Conservation (phyloP, 2,888 invertebrate species). For the Caenorhabditis panamensis region DNA sequence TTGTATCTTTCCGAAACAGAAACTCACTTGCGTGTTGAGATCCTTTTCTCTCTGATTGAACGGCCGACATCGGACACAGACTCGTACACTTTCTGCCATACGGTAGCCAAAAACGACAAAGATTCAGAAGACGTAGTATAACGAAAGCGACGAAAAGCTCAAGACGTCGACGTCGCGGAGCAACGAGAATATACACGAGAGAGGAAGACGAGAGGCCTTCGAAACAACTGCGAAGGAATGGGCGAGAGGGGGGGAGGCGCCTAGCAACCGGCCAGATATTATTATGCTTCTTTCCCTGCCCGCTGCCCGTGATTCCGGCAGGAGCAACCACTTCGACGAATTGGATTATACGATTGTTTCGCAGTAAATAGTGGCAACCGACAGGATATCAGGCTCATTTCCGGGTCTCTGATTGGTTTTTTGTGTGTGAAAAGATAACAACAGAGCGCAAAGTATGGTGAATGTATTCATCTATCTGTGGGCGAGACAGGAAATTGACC, state of each 20-base stretch:
- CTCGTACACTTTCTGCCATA: slow-evolving; percentile 85
- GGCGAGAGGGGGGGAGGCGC: slow-evolving; percentile 28
- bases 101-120: neutral
- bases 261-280: slow-evolving; percentile 55
- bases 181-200: slow-evolving; percentile 43
- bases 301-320: slow-evolving; percentile 18
- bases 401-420: slow-evolving; percentile 42
- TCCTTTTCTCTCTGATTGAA: slow-evolving; percentile 88
- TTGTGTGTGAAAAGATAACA: neutral
- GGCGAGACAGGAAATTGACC: slow-evolving; percentile 6
- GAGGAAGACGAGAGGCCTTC: neutral
- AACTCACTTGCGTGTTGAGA: slow-evolving; percentile 85
- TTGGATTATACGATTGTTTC: slow-evolving; percentile 57
- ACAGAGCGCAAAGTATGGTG: neutral
- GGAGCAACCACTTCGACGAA: slow-evolving; percentile 13
- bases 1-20: neutral
- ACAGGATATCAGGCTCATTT: slow-evolving; percentile 25
- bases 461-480: neutral
- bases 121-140: slow-evolving; percentile 38
- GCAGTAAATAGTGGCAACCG: neutral
- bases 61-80: slow-evolving; percentile 91
- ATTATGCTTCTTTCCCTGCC: slow-evolving; percentile 42
- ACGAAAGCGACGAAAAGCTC: slow-evolving; percentile 15
- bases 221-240: slow-evolving; percentile 54
- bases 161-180: slow-evolving; percentile 15